Evolutionary conservation across 2,797 vertebrate genomes (phyloP).

Genomic region (Helarctos malayanus): DNA sequence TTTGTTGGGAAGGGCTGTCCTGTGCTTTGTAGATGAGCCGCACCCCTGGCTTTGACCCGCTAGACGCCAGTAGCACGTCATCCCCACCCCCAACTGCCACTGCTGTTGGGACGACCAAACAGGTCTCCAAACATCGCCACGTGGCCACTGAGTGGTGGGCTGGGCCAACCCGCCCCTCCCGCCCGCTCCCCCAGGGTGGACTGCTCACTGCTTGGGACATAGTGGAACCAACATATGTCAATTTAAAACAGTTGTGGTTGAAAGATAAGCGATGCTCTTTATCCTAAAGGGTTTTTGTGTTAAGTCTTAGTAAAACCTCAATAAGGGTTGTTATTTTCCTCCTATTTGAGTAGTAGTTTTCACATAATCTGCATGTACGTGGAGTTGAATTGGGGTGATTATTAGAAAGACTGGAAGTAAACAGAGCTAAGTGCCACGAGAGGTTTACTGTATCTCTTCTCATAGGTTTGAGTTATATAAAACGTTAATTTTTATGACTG

Average conservation of each 20-base stretch:
- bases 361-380: neutral
- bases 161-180: neutral
- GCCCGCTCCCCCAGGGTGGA: neutral
- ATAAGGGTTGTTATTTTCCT: slow-evolving; percentile 30
- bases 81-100: neutral
- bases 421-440: neutral
- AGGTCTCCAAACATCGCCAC: neutral
- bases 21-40: neutral
- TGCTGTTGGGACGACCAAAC: neutral
- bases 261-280: neutral
- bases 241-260: neutral
- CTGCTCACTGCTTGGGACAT: neutral
- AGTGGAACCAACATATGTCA: neutral
- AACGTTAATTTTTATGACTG: slow-evolving; percentile 29
- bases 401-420: slow-evolving; percentile 10
- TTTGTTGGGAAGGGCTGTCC: neutral
- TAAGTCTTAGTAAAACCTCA: slow-evolving; percentile 21
- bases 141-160: neutral
- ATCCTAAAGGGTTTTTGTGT: neutral
- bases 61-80: neutral
- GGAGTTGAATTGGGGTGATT: slow-evolving; percentile 37
- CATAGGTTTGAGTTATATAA: neutral
- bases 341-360: neutral
- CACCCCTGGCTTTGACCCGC: neutral
- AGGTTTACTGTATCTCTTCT: neutral